These are phyloP conservation scores for Macroglossus sobrinus DNA, from an alignment of 2,113 vertebrate species.

Conservation along the genomic window DNA sequence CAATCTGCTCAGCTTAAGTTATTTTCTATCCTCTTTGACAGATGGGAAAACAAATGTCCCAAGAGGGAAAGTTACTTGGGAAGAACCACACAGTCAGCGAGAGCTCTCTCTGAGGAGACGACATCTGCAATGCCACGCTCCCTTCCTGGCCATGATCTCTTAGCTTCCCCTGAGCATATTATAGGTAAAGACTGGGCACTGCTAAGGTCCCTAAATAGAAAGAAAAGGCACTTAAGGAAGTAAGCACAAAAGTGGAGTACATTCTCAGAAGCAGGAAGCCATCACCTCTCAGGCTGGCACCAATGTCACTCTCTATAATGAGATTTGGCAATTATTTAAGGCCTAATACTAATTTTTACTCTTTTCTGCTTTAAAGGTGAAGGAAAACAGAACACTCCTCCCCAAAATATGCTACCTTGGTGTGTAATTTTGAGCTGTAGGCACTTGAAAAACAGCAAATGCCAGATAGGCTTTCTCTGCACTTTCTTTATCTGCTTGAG, in stretches of 20 bases:
- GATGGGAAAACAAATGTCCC: background rate
- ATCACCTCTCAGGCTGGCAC: background rate
- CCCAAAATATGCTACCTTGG: background rate
- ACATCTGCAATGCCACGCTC: rapidly evolving
- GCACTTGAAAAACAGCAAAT: background rate
- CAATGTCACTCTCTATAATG: background rate
- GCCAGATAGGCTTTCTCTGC: background rate
- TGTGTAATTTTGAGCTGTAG: background rate
- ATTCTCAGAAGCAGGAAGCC: background rate
- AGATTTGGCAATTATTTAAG: background rate
- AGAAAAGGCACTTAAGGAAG: background rate
- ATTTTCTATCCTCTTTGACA: background rate
- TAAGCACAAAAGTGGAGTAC: background rate
- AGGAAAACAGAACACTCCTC: background rate
- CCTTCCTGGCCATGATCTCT: background rate
- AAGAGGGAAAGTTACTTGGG: background rate
- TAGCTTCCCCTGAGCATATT: background rate
- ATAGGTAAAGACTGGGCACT: background rate
- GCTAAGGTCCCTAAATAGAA: background rate
- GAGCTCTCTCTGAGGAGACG: background rate
- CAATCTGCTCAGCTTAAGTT: background rate
- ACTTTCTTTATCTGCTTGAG: background rate
- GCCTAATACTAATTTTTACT: background rate
- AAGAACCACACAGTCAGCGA: rapidly evolving
- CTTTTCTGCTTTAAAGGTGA: background rate